These are phyloP conservation scores for Eutrigla gurnardus DNA, from an alignment of 2,797 vertebrate genomes.

Conservation along the genomic window DNA sequence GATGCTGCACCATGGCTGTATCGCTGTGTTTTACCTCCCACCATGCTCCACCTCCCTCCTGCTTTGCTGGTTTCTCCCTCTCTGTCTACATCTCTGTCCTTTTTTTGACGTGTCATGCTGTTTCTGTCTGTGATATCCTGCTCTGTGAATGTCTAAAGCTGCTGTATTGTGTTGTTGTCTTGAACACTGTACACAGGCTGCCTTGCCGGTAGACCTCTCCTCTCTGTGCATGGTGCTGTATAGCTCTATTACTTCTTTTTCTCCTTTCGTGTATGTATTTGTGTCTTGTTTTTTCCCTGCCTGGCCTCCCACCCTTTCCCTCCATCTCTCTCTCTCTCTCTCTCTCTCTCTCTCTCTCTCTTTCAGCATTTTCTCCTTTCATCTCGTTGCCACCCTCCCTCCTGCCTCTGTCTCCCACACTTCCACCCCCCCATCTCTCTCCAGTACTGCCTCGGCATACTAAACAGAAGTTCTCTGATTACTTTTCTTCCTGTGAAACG, in stretches of 20 bases:
- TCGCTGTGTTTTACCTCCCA: constrained; percentile 51
- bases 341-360: constrained; percentile 24
- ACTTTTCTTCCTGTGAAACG: constrained; percentile 87
- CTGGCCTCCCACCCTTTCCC: constrained; percentile 37
- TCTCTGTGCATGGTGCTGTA: constrained; percentile 33
- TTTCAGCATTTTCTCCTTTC: constrained; percentile 42
- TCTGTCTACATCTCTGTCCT: constrained; percentile 32
- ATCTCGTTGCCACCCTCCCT: constrained; percentile 46
- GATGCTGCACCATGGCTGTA: constrained; percentile 40
- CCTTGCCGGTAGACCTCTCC: constrained; percentile 11
- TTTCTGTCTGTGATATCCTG: constrained; percentile 29
- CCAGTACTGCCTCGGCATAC: constrained; percentile 85
- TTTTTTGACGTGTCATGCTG: constrained; percentile 19
- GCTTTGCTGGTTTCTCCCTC: constrained; percentile 25
- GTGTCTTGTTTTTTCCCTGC: constrained; percentile 48
- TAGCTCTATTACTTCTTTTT: constrained; percentile 42
- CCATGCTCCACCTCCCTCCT: constrained; percentile 31
- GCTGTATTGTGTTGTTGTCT: constrained; percentile 20
- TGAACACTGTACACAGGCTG: constrained; percentile 10
- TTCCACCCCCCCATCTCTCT: constrained; percentile 43
- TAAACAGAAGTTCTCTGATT: constrained; percentile 91
- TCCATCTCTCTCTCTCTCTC: constrained; percentile 19
- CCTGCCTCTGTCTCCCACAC: constrained; percentile 55
- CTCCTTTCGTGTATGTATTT: constrained; percentile 56
- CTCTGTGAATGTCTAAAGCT: constrained; percentile 22